Percentiles rank a stretch among this genome's conserved stretches.
phyloP scores from a whole-genome alignment of 2,797 vertebrate species.

The Cercopithecus mitis region DNA sequence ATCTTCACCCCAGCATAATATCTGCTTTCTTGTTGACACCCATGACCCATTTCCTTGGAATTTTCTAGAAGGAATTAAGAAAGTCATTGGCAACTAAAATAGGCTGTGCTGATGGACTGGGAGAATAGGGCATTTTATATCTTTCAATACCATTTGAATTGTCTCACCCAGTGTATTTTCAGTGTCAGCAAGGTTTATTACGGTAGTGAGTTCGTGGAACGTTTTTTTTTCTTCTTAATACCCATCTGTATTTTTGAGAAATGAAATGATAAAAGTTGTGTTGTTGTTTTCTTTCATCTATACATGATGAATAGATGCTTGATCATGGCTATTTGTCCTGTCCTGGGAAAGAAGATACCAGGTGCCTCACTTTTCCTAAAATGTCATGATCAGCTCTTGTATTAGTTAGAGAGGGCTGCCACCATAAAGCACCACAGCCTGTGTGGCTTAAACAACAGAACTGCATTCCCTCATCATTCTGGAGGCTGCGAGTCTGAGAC shows the following conservation, averaged over 20 bases:
- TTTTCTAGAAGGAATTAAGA: not conserved
- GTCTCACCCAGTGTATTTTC: not conserved
- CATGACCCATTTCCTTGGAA: not conserved
- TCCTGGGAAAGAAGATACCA: not conserved
- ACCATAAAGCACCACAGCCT: too few relatives aligned
- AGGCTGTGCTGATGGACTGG: not conserved
- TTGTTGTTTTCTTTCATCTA: not conserved
- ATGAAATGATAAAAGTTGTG: not conserved
- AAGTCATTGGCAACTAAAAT: not conserved
- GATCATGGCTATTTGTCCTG: not conserved
- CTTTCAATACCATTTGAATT: not conserved
- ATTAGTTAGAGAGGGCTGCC: not conserved
- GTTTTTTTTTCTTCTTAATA: not conserved
- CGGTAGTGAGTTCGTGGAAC: not conserved
- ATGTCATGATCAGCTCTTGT: not conserved
- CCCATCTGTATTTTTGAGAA: not conserved
- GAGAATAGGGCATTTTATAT: not conserved
- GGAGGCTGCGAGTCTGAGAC: not conserved
- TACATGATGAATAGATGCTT: not conserved
- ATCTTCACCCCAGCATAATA: not conserved
- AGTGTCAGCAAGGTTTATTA: not conserved
- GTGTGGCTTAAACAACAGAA: not conserved
- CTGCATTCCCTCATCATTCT: not conserved
- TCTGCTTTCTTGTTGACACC: not conserved
- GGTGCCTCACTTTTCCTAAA: not conserved